Evolutionary conservation across 2,888 invertebrate species (phyloP).

Genomic region (Pterostichus niger): DNA sequence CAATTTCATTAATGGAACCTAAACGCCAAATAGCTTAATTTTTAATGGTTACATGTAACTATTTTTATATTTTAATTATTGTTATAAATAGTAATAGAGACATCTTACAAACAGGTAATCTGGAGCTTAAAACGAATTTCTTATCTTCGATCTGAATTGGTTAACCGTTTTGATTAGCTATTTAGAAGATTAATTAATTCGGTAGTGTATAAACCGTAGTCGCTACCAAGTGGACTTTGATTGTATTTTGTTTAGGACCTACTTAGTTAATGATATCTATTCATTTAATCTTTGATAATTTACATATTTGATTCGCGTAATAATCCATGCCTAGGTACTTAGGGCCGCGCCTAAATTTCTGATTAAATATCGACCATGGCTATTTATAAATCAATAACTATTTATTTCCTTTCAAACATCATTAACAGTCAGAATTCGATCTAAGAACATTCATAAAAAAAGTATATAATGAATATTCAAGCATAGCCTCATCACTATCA

Average conservation of each 20-base stretch:
- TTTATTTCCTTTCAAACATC: slow-evolving; percentile 13
- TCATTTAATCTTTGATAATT: slow-evolving; percentile 55
- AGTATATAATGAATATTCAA: too few relatives aligned
- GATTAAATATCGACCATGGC: slow-evolving; percentile 31
- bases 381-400: slow-evolving; percentile 29
- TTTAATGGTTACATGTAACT: slow-evolving; percentile 18
- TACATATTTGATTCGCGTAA: slow-evolving; percentile 62
- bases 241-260: slow-evolving; percentile 55
- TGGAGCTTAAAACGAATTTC: slow-evolving; percentile 46
- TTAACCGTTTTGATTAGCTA: slow-evolving; percentile 63
- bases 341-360: slow-evolving; percentile 43
- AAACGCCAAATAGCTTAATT: slow-evolving; percentile 40
- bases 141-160: slow-evolving; percentile 62
- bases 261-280: slow-evolving; percentile 58
- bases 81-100: slow-evolving; percentile 63
- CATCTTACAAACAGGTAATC: slow-evolving; percentile 52
- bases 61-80: slow-evolving; percentile 51
- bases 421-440: neutral
- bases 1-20: slow-evolving; percentile 20
- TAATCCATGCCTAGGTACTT: slow-evolving; percentile 24
- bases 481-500: too few relatives aligned
- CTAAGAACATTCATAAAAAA: too few relatives aligned
- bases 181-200: slow-evolving; percentile 65
- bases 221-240: slow-evolving; percentile 22
- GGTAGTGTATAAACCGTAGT: slow-evolving; percentile 37